Base-by-base conservation (phyloP, 92 coral and sea anemone species). In the Paragorgia papillata region DNA sequence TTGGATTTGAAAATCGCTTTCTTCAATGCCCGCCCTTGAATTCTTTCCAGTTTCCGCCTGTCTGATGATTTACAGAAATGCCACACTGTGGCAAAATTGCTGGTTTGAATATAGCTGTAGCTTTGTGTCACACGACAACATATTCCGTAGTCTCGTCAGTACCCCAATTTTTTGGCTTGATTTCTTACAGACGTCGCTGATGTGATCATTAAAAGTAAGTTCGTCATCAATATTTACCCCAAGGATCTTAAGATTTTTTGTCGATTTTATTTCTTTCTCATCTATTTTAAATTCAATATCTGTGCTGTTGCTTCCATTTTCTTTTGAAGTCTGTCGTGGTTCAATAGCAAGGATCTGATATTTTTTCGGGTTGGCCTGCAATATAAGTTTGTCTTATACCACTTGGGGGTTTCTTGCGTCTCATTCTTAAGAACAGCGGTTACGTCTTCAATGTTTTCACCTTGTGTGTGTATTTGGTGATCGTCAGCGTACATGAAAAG, bases 401-500 rank as follows among this genome's bases (percentile, higher is more conserved):
- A 33, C 20, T 9, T 53, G 25, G 44, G 22, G 18, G 32, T 18
- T 25, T 32, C 34, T 37, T 43, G 28, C 26, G 66, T 40, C 9
- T 37, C 55, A 28, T 25, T 24, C 81, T 27, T 51, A 22, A 66
- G 82, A 34, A 41, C 25, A 28, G 30, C 61, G 18, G 70, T 10
- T 33, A 63, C 46, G 40, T 41, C 44, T 9, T 56, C 40, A 44
- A 83, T 10, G 33, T 83, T 71, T 57, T 68, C 18, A 22, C 62
- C 84, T 40, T 44, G 78, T 62, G 39, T 78, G 62, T 78, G 78
- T 66, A 67, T 77, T 41, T 84, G 84, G 33, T 84, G 84, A 73
- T 77, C 88, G 63, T 84, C 88, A 7, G 84, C 83, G 33, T 69
- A 78, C 83, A 84, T 78, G 43, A 69, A 67, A 24, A 84, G 32